A percentile compares a stretch with the other conserved stretches of the same genome.
Conservation (phyloP, 2,888 invertebrate species). For the Taenaris catops region DNA sequence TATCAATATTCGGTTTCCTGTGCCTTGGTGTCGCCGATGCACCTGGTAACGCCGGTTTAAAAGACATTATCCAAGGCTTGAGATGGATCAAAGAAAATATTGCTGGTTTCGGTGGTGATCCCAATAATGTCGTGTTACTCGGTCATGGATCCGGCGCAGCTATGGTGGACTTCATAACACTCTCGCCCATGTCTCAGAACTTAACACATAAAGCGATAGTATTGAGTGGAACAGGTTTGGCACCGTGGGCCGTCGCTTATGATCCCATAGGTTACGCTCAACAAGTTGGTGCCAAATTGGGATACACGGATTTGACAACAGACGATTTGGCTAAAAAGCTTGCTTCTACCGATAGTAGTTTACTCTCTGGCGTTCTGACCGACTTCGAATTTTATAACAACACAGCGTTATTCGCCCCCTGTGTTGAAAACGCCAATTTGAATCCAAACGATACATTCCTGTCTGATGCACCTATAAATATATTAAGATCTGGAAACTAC, state of each 20-base stretch:
- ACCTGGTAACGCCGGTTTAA: slow-evolving; percentile 91
- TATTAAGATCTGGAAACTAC: slow-evolving; percentile 48
- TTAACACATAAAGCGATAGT: slow-evolving; percentile 57
- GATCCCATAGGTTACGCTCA: slow-evolving; percentile 52
- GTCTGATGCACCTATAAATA: slow-evolving; percentile 46
- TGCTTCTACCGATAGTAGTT: slow-evolving; percentile 33
- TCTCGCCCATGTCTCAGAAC: slow-evolving; percentile 42
- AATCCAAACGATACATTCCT: slow-evolving; percentile 43
- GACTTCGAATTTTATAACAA: slow-evolving; percentile 50
- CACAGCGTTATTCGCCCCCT: slow-evolving; percentile 60
- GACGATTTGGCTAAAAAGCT: slow-evolving; percentile 43
- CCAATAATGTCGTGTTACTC: slow-evolving; percentile 85
- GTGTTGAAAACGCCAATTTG: slow-evolving; percentile 45
- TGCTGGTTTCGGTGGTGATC: slow-evolving; percentile 86
- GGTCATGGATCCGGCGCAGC: slow-evolving; percentile 91
- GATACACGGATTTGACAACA: slow-evolving; percentile 37
- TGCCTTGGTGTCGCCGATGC: slow-evolving; percentile 79
- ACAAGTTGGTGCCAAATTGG: slow-evolving; percentile 40
- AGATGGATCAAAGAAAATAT: slow-evolving; percentile 87
- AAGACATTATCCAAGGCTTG: slow-evolving; percentile 90
- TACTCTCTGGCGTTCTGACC: slow-evolving; percentile 36
- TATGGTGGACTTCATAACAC: slow-evolving; percentile 58
- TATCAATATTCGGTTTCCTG: slow-evolving; percentile 87
- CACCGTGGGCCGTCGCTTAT: slow-evolving; percentile 66
- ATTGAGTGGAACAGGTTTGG: slow-evolving; percentile 55